These are phyloP conservation scores for Scolanthus callimorphus DNA, from an alignment of 92 coral and sea anemone genomes.

Conservation along the genomic window DNA sequence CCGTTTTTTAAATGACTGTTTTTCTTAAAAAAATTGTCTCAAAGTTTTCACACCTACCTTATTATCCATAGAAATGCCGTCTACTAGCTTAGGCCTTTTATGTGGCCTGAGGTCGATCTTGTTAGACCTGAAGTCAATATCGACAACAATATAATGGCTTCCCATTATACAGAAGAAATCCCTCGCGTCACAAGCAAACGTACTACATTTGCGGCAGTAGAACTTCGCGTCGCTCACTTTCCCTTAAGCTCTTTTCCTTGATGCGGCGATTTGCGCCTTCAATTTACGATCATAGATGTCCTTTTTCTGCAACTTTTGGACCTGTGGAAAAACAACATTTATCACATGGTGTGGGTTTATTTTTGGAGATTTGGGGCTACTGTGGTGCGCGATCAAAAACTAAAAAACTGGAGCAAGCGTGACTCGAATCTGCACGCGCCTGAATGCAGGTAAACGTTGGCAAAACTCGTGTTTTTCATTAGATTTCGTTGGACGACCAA, in stretches of 20 bases:
- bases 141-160: constrained; percentile 30
- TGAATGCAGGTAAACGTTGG: too few species aligned
- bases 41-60: constrained; percentile 1
- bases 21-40: too few species aligned
- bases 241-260: not conserved
- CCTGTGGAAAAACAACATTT: not conserved
- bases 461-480: too few species aligned
- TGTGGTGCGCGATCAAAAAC: too few species aligned
- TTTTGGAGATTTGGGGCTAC: too few species aligned
- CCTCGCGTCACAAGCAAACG: constrained; percentile 38
- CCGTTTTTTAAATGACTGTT: too few species aligned
- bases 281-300: not conserved
- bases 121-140: constrained; percentile 11
- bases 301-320: not conserved
- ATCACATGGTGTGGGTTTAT: too few species aligned
- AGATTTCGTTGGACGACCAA: too few species aligned
- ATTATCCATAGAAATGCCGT: not conserved
- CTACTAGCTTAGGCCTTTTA: constrained; percentile 20
- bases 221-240: constrained; percentile 32
- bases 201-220: constrained; percentile 44
- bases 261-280: constrained; percentile 1
- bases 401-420: too few species aligned
- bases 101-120: constrained; percentile 34
- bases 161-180: constrained; percentile 20
- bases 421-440: too few species aligned